Evolutionary conservation across 2,797 vertebrate species (phyloP), one percentile per base, ranked within the genome.

Genomic region (Melanotaenia pygmaea): DNA sequence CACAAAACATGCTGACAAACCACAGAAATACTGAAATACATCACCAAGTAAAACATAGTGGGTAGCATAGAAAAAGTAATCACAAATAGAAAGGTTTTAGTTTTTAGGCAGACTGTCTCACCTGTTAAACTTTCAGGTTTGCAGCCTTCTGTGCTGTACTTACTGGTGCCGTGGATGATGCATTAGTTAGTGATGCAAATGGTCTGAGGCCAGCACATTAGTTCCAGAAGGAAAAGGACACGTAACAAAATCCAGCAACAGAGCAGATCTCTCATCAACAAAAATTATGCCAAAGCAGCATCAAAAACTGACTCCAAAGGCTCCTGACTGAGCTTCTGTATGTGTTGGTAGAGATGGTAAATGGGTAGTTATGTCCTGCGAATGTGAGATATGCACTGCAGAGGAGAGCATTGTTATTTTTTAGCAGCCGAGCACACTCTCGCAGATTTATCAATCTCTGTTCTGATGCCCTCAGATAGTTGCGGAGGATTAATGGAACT

Each of bases 391-490:
- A n/a, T 45, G 53, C 16, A 51, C 30, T 22, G 47, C 12, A 63
- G 24, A 67, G 40, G 7, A 11, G 38, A 56, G 57, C 3, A 40
- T 28, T 16, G 13, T 13, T 53, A 16, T 24, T 58, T 63, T 43
- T 4, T 10, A 3, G 38, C 4, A 22, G 64, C 30, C 37, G 35
- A 5, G 40, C 47, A 20, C 26, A 16, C 51, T 62, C 64, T 5
- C 8, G 38, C 47, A 59, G 28, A 66, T 34, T 26, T 66, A 54
- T 73, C 50, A 51, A 51, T 51, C 24, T 24, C 10, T 56, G 26
- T 26, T 12, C 37, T 12, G 40, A 28, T 59, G 5, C 12, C 47
- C 35, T 67, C 59, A 38, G 40, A 37, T 64, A 11, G 40, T 22
- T 51, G 9, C 38, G 62, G 32, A 12, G 18, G 34, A 30, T 50